Evolutionary conservation across 2,888 invertebrate genomes (phyloP).

Genomic region (Teleiodes luculella): DNA sequence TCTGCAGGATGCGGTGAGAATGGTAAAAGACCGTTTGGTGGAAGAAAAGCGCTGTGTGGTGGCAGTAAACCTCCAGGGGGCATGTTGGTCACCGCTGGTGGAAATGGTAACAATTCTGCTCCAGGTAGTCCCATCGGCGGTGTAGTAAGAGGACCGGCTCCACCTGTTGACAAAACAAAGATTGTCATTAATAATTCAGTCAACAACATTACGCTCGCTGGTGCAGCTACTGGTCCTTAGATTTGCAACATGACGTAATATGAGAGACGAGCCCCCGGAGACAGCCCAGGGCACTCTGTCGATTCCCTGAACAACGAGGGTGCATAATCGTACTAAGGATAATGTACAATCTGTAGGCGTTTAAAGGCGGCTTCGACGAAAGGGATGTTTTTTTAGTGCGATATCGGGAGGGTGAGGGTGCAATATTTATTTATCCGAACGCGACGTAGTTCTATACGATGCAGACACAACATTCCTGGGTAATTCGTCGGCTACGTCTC

Average conservation of each 20-base stretch:
- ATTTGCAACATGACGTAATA: constrained; percentile 72
- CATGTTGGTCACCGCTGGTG: constrained; percentile 61
- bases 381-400: constrained; percentile 78
- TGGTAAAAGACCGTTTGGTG: constrained; percentile 74
- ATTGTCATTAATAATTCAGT: constrained; percentile 16
- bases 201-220: constrained; percentile 30
- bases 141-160: constrained; percentile 54
- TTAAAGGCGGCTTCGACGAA: constrained; percentile 77
- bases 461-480: constrained; percentile 57
- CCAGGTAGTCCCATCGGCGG: constrained; percentile 62
- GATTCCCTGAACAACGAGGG: constrained; percentile 76
- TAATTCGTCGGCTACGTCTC: constrained; percentile 60
- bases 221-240: constrained; percentile 41
- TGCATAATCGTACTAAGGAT: constrained; percentile 79
- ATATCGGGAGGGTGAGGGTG: constrained; percentile 76
- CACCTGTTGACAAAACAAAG: constrained; percentile 65
- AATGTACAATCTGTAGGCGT: constrained; percentile 80
- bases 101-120: constrained; percentile 66
- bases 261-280: constrained; percentile 71
- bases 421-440: constrained; percentile 76
- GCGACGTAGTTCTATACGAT: constrained; percentile 66
- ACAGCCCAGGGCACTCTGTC: constrained; percentile 65
- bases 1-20: constrained; percentile 77
- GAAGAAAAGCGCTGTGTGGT: constrained; percentile 78
- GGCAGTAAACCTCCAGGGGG: constrained; percentile 74